phyloP scores from a whole-genome alignment of 2,797 vertebrate species.

The Parotocinclus haroldoi region DNA sequence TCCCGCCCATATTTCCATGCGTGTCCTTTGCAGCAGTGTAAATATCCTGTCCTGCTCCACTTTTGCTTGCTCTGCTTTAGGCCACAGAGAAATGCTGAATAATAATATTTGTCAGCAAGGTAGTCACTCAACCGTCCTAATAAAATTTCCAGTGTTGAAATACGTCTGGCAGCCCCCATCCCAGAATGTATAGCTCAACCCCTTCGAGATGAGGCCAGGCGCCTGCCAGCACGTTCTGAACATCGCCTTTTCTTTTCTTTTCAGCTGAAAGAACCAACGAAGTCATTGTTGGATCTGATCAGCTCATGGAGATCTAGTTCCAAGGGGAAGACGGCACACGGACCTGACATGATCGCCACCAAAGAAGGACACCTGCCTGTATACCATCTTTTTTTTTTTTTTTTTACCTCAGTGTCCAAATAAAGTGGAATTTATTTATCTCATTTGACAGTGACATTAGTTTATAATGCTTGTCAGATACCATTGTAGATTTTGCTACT shows the following conservation, averaged over 20 bases:
- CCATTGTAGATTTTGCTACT: no score
- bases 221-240: slow-evolving; percentile 14
- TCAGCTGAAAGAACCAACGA: slow-evolving; percentile 92
- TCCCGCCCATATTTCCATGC: background rate
- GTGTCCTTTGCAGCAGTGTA: slow-evolving; percentile 4
- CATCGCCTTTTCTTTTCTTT: slow-evolving; percentile 38
- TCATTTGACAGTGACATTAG: slow-evolving; percentile 10
- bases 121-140: background rate
- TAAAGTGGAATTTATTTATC: slow-evolving; percentile 66
- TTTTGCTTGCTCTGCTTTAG: no score
- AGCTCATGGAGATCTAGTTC: slow-evolving; percentile 94
- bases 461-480: background rate
- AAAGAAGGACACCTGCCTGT: slow-evolving; percentile 25
- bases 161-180: background rate
- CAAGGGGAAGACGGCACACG: slow-evolving; percentile 20
- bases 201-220: background rate
- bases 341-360: slow-evolving; percentile 39
- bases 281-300: slow-evolving; percentile 93
- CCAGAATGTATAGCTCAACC: slow-evolving; percentile 19
- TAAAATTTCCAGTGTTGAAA: slow-evolving; percentile 2
- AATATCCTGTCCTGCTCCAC: background rate
- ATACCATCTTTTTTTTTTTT: slow-evolving; percentile 52
- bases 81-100: background rate
- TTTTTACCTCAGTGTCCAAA: slow-evolving; percentile 61
- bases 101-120: background rate